Conservation (phyloP, 2,797 vertebrate species). For the Sebastiscus tertius region DNA sequence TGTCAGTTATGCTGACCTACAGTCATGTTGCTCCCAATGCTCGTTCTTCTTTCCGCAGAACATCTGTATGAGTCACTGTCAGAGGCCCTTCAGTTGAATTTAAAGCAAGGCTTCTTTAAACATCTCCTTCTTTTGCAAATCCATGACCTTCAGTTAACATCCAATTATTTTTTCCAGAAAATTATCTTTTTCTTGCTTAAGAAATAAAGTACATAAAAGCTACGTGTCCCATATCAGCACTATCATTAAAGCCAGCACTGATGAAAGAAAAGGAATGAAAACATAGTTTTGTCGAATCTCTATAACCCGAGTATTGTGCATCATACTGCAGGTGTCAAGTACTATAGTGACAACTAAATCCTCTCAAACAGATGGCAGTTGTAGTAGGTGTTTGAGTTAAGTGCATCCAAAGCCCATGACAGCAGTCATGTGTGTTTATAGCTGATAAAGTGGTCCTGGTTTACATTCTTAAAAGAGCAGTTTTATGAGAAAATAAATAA, state of each 20-base stretch:
- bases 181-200: neutral
- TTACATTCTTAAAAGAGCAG: neutral
- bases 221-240: neutral
- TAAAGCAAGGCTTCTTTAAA: conserved; percentile 23
- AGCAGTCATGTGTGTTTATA: neutral
- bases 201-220: neutral
- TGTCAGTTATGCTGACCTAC: conserved; percentile 2
- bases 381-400: conserved; percentile 25
- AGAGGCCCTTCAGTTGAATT: conserved; percentile 50
- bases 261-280: neutral
- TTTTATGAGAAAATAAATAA: no score
- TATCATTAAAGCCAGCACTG: neutral
- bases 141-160: neutral
- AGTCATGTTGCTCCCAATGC: neutral
- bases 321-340: conserved; percentile 10
- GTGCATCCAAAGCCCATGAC: conserved; percentile 4
- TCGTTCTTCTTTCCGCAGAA: conserved; percentile 61
- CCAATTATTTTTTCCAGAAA: neutral
- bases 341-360: neutral
- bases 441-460: neutral
- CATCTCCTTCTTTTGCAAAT: neutral
- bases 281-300: neutral
- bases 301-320: neutral
- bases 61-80: conserved; percentile 79
- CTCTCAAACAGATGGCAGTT: conserved; percentile 28